phyloP scores from a whole-genome alignment of 2,888 invertebrate species.

The Eulithis prunata region DNA sequence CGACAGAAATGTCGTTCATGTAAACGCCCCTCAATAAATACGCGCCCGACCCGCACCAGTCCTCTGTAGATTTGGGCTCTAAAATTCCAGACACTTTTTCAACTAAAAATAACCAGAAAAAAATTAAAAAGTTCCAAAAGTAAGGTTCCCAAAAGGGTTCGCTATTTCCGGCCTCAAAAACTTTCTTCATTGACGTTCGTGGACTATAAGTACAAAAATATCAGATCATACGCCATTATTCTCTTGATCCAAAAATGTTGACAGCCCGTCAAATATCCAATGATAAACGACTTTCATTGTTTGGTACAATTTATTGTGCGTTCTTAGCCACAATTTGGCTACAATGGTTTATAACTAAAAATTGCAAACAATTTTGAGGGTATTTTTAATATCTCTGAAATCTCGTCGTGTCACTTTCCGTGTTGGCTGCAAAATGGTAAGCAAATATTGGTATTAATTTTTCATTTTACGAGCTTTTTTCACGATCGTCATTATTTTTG shows the following conservation, averaged over 20 bases:
- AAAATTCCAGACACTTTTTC: no score
- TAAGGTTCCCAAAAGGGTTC: conserved; percentile 18
- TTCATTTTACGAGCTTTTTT: conserved; percentile 8
- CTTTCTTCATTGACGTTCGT: conserved; percentile 12
- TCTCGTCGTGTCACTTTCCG: conserved; percentile 54
- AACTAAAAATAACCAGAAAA: not conserved
- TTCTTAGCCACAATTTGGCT: conserved; percentile 39
- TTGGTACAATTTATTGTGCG: conserved; percentile 61
- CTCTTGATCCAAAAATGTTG: conserved; percentile 48
- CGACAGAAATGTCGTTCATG: no score
- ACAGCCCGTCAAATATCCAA: conserved; percentile 67
- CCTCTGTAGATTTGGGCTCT: no score
- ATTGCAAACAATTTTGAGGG: conserved; percentile 52
- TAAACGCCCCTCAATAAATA: no score
- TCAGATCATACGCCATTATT: conserved; percentile 40
- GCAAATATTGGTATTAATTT: conserved; percentile 49
- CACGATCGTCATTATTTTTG: not conserved
- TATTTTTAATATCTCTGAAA: conserved; percentile 68
- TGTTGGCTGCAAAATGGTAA: conserved; percentile 59
- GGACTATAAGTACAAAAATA: conserved; percentile 31
- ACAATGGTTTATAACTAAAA: conserved; percentile 59
- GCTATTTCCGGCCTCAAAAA: conserved; percentile 6
- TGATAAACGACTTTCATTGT: conserved; percentile 69
- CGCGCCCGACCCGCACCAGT: no score
- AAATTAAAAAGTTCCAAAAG: conserved; percentile 8